Percentiles rank a stretch among this genome's conserved stretches.
Conservation (phyloP, 2,113 vertebrate genomes). For the Clupea harengus region DNA sequence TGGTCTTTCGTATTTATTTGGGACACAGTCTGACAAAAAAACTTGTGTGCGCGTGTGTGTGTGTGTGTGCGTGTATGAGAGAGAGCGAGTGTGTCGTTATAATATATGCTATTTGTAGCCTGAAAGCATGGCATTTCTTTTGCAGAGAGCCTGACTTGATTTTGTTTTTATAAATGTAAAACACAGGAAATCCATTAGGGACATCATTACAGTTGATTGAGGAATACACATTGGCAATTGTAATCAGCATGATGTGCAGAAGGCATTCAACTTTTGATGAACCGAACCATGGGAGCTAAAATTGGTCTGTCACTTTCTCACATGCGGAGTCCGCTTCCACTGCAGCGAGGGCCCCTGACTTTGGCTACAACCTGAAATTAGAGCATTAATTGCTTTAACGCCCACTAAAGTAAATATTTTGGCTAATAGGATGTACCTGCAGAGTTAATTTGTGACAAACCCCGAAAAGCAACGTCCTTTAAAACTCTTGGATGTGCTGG, state of each 20-base stretch:
- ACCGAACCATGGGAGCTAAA: background rate
- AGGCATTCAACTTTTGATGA: slow-evolving; percentile 11
- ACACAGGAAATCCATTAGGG: background rate
- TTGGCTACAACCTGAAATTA: background rate
- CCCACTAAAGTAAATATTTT: slow-evolving; percentile 21
- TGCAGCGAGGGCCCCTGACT: background rate
- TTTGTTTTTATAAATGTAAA: background rate
- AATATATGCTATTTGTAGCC: background rate
- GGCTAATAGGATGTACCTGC: slow-evolving; percentile 23
- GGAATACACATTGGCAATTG: background rate
- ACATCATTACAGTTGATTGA: background rate
- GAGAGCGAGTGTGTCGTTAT: slow-evolving; percentile 17
- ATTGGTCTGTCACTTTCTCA: background rate
- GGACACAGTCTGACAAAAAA: slow-evolving; percentile 5
- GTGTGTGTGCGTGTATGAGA: background rate
- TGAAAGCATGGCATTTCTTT: background rate
- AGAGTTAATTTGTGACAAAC: slow-evolving; percentile 15
- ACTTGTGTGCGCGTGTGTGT: slow-evolving; percentile 10
- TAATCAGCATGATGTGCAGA: background rate
- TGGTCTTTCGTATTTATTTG: slow-evolving; percentile 1
- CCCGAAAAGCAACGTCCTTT: background rate
- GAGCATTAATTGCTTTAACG: background rate
- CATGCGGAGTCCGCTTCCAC: background rate
- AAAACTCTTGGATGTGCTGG: background rate
- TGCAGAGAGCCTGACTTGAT: background rate